phyloP scores from a whole-genome alignment of 2,888 invertebrate species.

The Exephanes ischioxanthus region DNA sequence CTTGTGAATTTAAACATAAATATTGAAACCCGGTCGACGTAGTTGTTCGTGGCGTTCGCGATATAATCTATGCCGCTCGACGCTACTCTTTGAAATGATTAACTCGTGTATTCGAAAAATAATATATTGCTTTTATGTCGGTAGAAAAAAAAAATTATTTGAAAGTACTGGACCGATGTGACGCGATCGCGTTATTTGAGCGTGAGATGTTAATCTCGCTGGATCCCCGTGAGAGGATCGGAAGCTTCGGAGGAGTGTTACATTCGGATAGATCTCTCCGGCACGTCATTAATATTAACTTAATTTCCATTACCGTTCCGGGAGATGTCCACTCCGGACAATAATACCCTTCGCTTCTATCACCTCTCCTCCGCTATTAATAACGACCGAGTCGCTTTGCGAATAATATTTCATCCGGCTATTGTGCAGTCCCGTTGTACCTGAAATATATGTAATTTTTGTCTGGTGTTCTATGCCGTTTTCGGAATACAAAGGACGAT shows the following conservation, averaged over 20 bases:
- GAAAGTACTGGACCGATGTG: background rate
- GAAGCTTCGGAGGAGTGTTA: constrained; percentile 12
- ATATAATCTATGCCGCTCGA: background rate
- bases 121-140: too few species aligned
- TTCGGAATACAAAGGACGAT: background rate
- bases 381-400: background rate
- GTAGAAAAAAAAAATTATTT: background rate
- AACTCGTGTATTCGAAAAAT: too few species aligned
- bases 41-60: background rate
- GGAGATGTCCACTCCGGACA: constrained; percentile 4
- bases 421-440: background rate
- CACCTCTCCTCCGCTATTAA: background rate
- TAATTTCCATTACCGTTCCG: constrained; percentile 14
- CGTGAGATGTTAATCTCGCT: constrained; percentile 15
- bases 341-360: background rate
- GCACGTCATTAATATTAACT: constrained; percentile 9
- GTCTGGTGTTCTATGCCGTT: background rate
- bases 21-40: background rate
- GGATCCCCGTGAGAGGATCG: background rate
- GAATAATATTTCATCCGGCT: background rate
- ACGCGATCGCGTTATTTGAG: constrained; percentile 10
- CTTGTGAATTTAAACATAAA: background rate
- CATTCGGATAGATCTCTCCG: constrained; percentile 4
- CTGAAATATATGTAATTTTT: background rate
- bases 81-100: too few species aligned